Conservation (phyloP, 1,140 invertebrate genomes). For the Eumaeus atala region DNA sequence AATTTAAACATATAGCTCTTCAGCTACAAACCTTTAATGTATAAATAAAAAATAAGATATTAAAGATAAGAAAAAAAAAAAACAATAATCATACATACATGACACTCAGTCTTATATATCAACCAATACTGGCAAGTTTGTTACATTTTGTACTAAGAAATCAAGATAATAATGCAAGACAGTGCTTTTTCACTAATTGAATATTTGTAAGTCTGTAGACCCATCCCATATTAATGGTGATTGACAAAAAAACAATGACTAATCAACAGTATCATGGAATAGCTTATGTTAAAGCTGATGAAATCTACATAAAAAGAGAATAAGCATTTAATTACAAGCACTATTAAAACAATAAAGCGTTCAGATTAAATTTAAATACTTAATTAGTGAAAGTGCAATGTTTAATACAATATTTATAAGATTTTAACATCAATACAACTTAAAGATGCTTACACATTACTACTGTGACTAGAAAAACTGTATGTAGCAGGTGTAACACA, state of each 20-base stretch:
- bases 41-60: background rate
- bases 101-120: conserved; percentile 73
- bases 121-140: conserved; percentile 74
- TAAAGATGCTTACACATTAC: conserved; percentile 54
- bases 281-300: too few species aligned
- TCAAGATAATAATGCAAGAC: conserved; percentile 46
- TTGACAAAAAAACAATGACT: too few species aligned
- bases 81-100: conserved; percentile 48
- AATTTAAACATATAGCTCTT: background rate
- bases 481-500: conserved; percentile 70
- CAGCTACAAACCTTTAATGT: background rate
- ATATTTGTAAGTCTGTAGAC: conserved; percentile 11
- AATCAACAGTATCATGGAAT: too few species aligned
- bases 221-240: too few species aligned
- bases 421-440: conserved; percentile 32
- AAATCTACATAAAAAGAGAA: too few species aligned
- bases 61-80: conserved; percentile 36
- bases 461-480: conserved; percentile 72
- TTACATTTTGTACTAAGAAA: conserved; percentile 71
- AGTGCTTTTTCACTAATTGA: conserved; percentile 58
- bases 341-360: background rate
- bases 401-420: conserved; percentile 31
- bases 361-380: conserved; percentile 2
- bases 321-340: too few species aligned
- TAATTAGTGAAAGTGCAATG: conserved; percentile 56